Conservation (phyloP, 2,797 vertebrate genomes). For the Anguilla pacifica region DNA sequence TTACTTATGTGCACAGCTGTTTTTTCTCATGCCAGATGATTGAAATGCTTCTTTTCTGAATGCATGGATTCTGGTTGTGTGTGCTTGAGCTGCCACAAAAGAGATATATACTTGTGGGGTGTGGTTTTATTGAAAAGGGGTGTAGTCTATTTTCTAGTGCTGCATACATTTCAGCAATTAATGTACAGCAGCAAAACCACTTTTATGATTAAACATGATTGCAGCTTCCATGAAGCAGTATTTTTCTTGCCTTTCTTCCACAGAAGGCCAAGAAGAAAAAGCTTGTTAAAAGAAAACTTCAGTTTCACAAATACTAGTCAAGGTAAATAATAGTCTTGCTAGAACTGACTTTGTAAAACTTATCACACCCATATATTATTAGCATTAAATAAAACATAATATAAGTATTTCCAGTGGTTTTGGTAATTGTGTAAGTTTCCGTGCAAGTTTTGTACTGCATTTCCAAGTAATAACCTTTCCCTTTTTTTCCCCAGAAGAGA, state of each 20-base stretch:
- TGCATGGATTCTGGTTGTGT: neutral
- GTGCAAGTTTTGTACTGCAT: neutral
- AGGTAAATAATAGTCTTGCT: neutral
- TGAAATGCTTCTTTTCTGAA: neutral
- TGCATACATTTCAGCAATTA: neutral
- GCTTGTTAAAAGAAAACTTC: conserved; percentile 65
- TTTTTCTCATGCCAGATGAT: neutral
- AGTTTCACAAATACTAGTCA: conserved; percentile 48
- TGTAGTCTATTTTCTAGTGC: neutral
- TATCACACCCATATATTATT: neutral
- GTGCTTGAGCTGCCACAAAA: neutral
- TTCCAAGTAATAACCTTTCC: neutral
- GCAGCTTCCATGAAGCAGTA: neutral
- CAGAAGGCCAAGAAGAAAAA: conserved; percentile 32
- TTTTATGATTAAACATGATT: neutral
- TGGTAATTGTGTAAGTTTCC: neutral
- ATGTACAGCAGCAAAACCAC: no score
- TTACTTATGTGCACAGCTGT: neutral
- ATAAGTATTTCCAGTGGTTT: neutral
- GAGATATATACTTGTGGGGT: neutral
- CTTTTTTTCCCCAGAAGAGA: neutral
- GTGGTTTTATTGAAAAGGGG: neutral
- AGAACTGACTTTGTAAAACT: neutral
- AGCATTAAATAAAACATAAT: neutral
- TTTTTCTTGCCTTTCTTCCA: neutral